Conservation (phyloP, 2,888 invertebrate genomes). For the Andrena minutula region DNA sequence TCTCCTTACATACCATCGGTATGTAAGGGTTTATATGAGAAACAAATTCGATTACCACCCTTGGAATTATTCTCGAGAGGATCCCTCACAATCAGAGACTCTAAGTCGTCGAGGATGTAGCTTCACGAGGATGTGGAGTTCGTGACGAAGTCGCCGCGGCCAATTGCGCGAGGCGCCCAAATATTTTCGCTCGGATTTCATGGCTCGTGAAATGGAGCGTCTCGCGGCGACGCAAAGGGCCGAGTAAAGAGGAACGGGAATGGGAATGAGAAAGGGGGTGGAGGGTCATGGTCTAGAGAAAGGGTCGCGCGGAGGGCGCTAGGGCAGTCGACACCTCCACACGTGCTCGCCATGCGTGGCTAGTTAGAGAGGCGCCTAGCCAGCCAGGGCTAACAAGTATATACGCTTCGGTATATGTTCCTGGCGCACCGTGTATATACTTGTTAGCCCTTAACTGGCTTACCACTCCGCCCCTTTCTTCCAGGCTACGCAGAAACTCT, state of each 20-base stretch:
- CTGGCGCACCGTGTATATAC: conserved; percentile 41
- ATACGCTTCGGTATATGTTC: conserved; percentile 7
- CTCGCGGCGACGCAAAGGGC: conserved; percentile 33
- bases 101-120: neutral
- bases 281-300: conserved; percentile 68
- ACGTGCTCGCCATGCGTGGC: conserved; percentile 84
- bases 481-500: conserved; percentile 64
- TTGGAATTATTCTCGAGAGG: no score
- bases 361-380: conserved; percentile 78
- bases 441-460: conserved; percentile 66
- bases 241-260: conserved; percentile 4
- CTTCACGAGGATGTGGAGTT: neutral
- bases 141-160: conserved; percentile 54
- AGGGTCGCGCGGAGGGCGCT: conserved; percentile 66
- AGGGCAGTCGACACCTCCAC: conserved; percentile 83
- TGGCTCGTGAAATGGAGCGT: conserved; percentile 76
- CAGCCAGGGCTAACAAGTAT: conserved; percentile 52
- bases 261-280: conserved; percentile 31
- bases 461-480: conserved; percentile 42
- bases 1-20: no score
- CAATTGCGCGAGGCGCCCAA: conserved; percentile 74
- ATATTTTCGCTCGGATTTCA: conserved; percentile 77
- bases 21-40: no score
- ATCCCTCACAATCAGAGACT: no score
- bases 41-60: no score